Conservation (phyloP, 2,113 vertebrate species). For the Cettia cetti region DNA sequence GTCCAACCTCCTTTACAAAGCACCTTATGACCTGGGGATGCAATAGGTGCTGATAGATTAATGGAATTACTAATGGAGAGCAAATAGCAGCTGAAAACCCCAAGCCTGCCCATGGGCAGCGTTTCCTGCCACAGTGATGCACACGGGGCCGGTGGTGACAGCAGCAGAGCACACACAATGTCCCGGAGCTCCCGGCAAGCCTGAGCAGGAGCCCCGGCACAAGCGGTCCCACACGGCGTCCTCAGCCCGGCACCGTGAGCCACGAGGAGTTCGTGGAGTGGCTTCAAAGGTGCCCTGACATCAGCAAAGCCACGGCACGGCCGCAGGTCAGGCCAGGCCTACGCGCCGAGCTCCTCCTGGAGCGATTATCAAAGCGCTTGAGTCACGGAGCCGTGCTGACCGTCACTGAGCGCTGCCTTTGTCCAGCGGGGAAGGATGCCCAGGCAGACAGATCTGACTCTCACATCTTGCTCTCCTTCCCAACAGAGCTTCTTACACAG, state of each 20-base stretch:
- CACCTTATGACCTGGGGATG: neutral
- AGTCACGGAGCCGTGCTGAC: constrained; percentile 55
- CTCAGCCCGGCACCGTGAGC: neutral
- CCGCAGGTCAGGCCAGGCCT: neutral
- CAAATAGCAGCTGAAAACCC: neutral
- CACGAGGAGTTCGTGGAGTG: neutral
- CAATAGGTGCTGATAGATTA: neutral
- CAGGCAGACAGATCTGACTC: constrained; percentile 11
- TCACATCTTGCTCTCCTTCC: neutral
- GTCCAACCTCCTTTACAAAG: neutral
- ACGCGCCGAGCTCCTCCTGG: neutral
- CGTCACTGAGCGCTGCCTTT: constrained; percentile 53
- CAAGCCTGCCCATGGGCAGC: constrained; percentile 31
- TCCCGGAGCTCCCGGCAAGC: neutral
- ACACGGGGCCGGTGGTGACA: neutral
- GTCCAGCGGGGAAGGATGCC: constrained; percentile 48
- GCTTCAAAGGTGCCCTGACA: constrained; percentile 59
- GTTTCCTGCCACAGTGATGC: constrained; percentile 56
- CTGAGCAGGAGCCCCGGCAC: neutral
- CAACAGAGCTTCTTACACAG: constrained; percentile 10
- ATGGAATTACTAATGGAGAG: neutral
- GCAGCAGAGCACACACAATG: neutral
- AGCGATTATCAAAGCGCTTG: constrained; percentile 15
- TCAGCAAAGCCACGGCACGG: neutral
- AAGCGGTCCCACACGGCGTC: neutral